Base-by-base conservation (phyloP, 2,797 vertebrate genomes). In the Erethizon dorsatum region DNA sequence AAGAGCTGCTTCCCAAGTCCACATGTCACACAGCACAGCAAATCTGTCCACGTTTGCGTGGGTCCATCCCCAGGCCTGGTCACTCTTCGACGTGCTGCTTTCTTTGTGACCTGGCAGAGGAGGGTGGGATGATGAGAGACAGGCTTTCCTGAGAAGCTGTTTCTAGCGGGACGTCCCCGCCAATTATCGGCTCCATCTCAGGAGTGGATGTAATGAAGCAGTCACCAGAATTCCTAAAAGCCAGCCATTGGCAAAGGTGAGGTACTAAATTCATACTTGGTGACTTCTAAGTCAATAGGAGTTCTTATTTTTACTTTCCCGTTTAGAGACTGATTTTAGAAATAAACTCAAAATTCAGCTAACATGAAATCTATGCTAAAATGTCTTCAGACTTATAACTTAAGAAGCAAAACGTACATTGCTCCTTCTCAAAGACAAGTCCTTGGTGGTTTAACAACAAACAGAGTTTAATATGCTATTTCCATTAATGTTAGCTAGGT, bases 11-110 rank as follows among this genome's bases (percentile, higher is more conserved):
- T 99, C 99, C 98, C 98, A 99, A 0, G 97, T 98, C 99, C 99
- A 99, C 84, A 99, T 65, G 90, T 99, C 98, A 37, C 98, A 98
- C 37, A 99, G 97, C 86, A 99, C 84, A 13, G 98, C 98, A 45
- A 98, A 98, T 3, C 96, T 94, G 97, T 99, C 99, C 22, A 99
- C 97, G 31, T 98, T 96, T 0, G 94, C 14, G 0, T 96, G 95
- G 45, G 98, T 96, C 98, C 97, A 98, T 84, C 65, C 94, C 47
- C 75, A 77, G 20, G 88, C 37, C 65, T 98, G 98, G 37, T 79
- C 79, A 57, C 45, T 28, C 57, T 41, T 77, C 9, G 91, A 84
- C 13, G 96, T 37, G 52, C 87, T 82, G 75, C 47, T 78, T 71
- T 73, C 73, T 97, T 93, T 56, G 2, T 97, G 97, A 86, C 94